A percentile compares a stretch with the other conserved stretches of the same genome.
Evolutionary conservation across 2,888 invertebrate genomes (phyloP).

Genomic region (Notodonta ziczac): DNA sequence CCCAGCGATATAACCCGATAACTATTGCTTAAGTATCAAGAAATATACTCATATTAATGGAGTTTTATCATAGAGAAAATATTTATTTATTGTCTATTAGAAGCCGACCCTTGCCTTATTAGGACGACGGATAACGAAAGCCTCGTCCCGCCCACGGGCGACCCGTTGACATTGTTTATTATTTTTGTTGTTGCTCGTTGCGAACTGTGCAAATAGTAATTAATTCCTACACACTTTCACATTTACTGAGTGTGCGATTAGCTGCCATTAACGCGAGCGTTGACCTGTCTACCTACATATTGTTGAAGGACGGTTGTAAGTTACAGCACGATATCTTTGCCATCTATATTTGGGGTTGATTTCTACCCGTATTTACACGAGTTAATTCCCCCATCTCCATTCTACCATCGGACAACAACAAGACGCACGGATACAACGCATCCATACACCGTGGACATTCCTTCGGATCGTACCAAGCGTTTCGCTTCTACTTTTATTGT

Average conservation of each 20-base stretch:
- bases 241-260: conserved; percentile 44
- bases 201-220: conserved; percentile 65
- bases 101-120: conserved; percentile 15
- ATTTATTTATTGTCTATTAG: background rate
- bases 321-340: too few relatives aligned
- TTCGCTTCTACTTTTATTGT: too few relatives aligned
- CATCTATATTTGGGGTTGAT: too few relatives aligned
- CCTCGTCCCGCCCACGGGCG: conserved; percentile 51
- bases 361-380: too few relatives aligned
- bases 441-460: too few relatives aligned
- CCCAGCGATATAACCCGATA: too few relatives aligned
- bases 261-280: conserved; percentile 56
- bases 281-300: conserved; percentile 67
- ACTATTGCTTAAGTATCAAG: too few relatives aligned
- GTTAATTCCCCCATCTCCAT: too few relatives aligned
- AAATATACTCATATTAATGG: too few relatives aligned
- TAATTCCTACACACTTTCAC: conserved; percentile 78
- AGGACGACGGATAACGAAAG: conserved; percentile 36
- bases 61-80: background rate
- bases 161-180: conserved; percentile 73
- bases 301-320: conserved; percentile 51
- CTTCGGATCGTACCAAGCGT: too few relatives aligned
- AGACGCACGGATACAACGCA: too few relatives aligned
- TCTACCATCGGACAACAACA: too few relatives aligned
- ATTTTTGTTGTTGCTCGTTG: conserved; percentile 64